These are phyloP conservation scores for Frankliniella fusca DNA, from an alignment of 2,888 invertebrate species.

Conservation along the genomic window DNA sequence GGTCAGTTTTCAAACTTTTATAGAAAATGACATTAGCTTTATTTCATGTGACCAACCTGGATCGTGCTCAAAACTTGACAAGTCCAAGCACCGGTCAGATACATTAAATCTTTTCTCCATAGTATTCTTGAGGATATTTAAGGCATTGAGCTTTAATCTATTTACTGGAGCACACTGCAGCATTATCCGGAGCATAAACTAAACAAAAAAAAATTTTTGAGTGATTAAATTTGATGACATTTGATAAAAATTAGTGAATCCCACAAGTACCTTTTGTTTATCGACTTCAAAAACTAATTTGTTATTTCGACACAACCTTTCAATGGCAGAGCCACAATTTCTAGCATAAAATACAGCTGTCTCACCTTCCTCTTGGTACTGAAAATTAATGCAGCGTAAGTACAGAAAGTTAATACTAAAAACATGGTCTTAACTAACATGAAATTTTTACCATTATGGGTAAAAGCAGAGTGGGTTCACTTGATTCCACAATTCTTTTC, in stretches of 20 bases:
- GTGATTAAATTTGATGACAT: neutral
- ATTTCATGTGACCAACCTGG: neutral
- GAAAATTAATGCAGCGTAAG: neutral
- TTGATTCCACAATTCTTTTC: neutral
- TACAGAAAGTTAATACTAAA: too few species aligned
- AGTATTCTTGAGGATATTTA: neutral
- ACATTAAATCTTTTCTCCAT: neutral
- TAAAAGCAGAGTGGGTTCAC: neutral
- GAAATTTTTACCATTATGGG: neutral
- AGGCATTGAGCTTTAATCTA: neutral
- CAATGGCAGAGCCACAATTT: slow-evolving; percentile 8
- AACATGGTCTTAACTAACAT: neutral
- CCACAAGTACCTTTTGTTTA: neutral
- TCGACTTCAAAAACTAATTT: neutral
- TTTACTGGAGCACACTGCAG: neutral
- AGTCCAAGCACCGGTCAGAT: neutral
- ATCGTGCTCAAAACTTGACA: neutral
- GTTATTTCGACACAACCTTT: neutral
- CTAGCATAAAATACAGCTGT: neutral
- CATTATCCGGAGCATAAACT: neutral
- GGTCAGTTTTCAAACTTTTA: too few species aligned
- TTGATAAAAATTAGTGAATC: neutral
- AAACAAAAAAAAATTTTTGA: neutral
- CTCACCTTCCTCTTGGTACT: slow-evolving; percentile 14
- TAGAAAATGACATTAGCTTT: too few species aligned